Evolutionary conservation across 2,797 vertebrate genomes (phyloP).

Genomic region (Loris lydekkerianus): DNA sequence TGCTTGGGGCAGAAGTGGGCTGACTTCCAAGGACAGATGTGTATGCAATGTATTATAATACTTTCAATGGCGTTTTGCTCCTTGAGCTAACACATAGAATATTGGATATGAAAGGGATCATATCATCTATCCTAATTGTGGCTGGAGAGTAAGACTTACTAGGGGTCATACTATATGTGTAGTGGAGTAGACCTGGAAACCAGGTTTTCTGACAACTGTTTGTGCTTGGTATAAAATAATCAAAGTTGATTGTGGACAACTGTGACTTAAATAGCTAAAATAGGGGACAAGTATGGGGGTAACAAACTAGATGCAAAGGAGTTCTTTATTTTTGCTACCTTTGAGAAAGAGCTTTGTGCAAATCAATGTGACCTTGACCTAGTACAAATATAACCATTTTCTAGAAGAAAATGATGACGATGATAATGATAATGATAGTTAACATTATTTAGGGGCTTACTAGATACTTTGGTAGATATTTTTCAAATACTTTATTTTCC

Average conservation of each 20-base stretch:
- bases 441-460: slow-evolving; percentile 13
- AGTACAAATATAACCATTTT: neutral
- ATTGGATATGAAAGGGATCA: slow-evolving; percentile 59
- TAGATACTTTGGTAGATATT: slow-evolving; percentile 23
- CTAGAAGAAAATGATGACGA: slow-evolving; percentile 26
- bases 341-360: slow-evolving; percentile 55
- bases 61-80: neutral
- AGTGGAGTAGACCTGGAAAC: neutral
- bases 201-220: slow-evolving; percentile 37
- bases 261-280: slow-evolving; percentile 41
- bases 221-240: slow-evolving; percentile 32
- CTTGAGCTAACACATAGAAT: slow-evolving; percentile 45
- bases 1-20: slow-evolving; percentile 72
- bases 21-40: slow-evolving; percentile 55
- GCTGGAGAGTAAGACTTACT: slow-evolving; percentile 10
- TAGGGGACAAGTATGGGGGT: neutral
- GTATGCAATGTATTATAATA: slow-evolving; percentile 46
- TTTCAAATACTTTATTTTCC: slow-evolving; percentile 19
- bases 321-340: slow-evolving; percentile 51
- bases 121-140: slow-evolving; percentile 4
- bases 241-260: neutral
- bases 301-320: neutral
- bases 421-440: neutral
- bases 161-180: neutral
- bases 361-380: slow-evolving; percentile 48